Evolutionary conservation across 2,888 invertebrate genomes (phyloP), one percentile per base, ranked within the genome.

Genomic region (Gryllus longicercus): DNA sequence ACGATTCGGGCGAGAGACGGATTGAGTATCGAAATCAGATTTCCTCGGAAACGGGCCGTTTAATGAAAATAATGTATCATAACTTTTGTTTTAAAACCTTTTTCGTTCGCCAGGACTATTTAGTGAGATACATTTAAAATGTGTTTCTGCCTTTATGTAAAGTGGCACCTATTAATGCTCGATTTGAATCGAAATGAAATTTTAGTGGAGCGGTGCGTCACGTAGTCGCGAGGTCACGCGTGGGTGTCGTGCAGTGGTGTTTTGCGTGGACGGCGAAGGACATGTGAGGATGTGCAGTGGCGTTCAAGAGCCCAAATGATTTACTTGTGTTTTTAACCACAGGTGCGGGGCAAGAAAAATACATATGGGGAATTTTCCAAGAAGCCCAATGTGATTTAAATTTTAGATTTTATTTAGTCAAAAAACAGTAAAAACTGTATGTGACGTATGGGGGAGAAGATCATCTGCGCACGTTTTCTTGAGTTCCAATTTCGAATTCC

Each of bases 41-140:
- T 63, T 63, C 63, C 63, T 14, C 16, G 63, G 63, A 63, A 63
- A 63, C 63, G n/a, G 63, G 11, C 16, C 63, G 63, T 63, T 63
- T 18, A 63, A 63, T 63, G 63, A 63, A 63, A 63, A 63, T 63
- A 63, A 63, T 63, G 63, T 63, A 63, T n/a, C 63, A 63, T 63
- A 63, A 63, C 63, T 63, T 63, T 63, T 63, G 63, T 63, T 63
- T 63, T 63, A n/a, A 18, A 63, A 63, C 14, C 63, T 63, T 63
- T 63, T 63, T n/a, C 63, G 63, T 63, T 63, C 38, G n/a, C 63
- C 14, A 18, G 63, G 14, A 63, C 63, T 63, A 63, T 63, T 63
- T 63, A 63, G 63, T 63, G 63, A 18, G 63, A 63, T 63, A 63
- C 63, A 63, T 63, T 63, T 63, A 63, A 63, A 63, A 63, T 63